These are phyloP conservation scores for Aphelinus certus DNA, from an alignment of 1,140 invertebrate species.

Conservation along the genomic window DNA sequence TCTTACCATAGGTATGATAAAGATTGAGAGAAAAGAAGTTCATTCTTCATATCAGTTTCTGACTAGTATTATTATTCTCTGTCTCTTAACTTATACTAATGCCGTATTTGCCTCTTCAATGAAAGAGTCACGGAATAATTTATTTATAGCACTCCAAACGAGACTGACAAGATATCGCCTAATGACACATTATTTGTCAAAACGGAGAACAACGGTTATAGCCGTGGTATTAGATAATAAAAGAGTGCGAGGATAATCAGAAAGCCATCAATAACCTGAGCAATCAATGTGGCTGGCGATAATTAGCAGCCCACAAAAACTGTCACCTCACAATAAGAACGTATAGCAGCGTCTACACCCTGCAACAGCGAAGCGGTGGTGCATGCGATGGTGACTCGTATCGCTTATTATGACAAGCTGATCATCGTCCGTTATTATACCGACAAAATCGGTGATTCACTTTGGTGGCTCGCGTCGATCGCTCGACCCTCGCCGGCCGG, in stretches of 20 bases:
- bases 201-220: conserved; percentile 16
- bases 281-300: conserved; percentile 20
- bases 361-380: too few relatives aligned
- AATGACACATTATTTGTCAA: conserved; percentile 24
- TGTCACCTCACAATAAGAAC: not conserved
- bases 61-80: too few relatives aligned
- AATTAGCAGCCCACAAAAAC: conserved; percentile 12
- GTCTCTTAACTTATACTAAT: too few relatives aligned
- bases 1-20: too few relatives aligned
- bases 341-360: not conserved
- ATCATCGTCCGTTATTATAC: conserved; percentile 28
- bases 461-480: conserved; percentile 16
- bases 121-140: too few relatives aligned
- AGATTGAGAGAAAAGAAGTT: not conserved
- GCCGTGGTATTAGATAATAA: conserved; percentile 14
- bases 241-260: conserved; percentile 15
- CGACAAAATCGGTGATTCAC: conserved; percentile 37
- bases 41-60: too few relatives aligned
- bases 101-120: too few relatives aligned
- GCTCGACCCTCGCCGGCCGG: not conserved
- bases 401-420: conserved; percentile 38
- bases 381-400: conserved; percentile 25
- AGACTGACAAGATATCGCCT: not conserved
- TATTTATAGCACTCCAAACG: not conserved
- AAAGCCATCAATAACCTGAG: conserved; percentile 21